Base-by-base conservation (phyloP, 2,113 vertebrate species). In the Burhinus oedicnemus region DNA sequence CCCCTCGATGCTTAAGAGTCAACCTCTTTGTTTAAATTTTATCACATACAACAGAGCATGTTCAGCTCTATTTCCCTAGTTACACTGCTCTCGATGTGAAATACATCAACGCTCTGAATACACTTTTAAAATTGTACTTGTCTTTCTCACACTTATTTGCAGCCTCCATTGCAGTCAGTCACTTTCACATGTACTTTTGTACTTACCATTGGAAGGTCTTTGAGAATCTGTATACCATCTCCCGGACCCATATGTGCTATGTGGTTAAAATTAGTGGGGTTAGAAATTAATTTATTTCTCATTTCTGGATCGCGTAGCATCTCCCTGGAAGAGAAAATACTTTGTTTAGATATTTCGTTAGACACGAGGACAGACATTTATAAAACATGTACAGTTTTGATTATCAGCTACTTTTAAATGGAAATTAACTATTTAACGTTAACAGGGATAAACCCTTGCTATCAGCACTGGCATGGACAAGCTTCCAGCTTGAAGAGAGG, bases 241-340 rank as follows among this genome's bases (percentile, higher is more conserved):
- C 99, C 99, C 87, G 99, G 99, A 94, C 99, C 99, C 99, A 99
- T 99, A 98, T 99, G 99, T 97, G 99, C 99, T 98, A 99, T 99
- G 72, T 99, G 99, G 98, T 99, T 99, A 98, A 99, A 99, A 98
- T 99, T 99, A 97, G 99, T 99, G 95, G 99, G 99, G 97, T 99
- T 99, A 98, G 99, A 99, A 98, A 99, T 99, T 95, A 99, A 98
- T 97, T 99, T 99, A 98, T 99, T 99, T 98, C 99, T 99, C 99
- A 99, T 99, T 98, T 99, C 99, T 60, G 99, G 99, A 97, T 99
- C 99, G 18, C 99, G 98, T 69, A 99, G 98, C 99, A 99, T 99
- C 98, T 99, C 99, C 98, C 99, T 99, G 97, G 49, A 98, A 97
- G 76, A 96, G 51, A 98, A 98, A 96, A 97, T 42, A 94, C 15